Evolutionary conservation across 2,888 invertebrate species (phyloP), one percentile per base, ranked within the genome.

Genomic region (Flexamia atlantica): DNA sequence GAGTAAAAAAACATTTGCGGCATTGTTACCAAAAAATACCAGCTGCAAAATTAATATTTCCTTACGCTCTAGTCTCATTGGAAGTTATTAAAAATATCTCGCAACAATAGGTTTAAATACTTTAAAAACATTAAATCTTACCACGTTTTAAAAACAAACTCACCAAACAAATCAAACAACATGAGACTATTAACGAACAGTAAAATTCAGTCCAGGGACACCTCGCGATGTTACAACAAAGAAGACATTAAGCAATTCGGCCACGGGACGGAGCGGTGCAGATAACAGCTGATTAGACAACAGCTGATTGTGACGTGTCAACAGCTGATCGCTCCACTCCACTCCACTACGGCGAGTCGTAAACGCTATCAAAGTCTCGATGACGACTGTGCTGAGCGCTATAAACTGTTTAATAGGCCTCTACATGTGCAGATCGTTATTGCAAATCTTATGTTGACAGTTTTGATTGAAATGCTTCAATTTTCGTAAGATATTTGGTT

Each of bases 201-300:
- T n/a, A n/a, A n/a, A n/a, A n/a, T n/a, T n/a, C n/a, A n/a, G n/a
- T n/a, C n/a, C n/a, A n/a, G n/a, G n/a, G n/a, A n/a, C n/a, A n/a
- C n/a, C n/a, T n/a, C n/a, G n/a, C n/a, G n/a, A n/a, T 4, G 57
- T 23, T 57, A 57, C 57, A 57, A 57, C 23, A 57, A 57, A 23
- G 2, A 20, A 57, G 5, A 57, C 23, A 57, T 57, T 57, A 57
- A 57, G 23, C 57, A 57, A 57, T 20, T 23, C 20, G 3, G 3
- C 57, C 20, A 57, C 57, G 57, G 23, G 57, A 20, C 57, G 23
- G 23, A 7, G 23, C 20, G 57, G 23, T 57, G 57, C 23, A 57
- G 57, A 57, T 57, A 57, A 57, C 57, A 57, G 57, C 57, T 57
- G 57, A 57, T 23, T 57, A 57, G 57, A 23, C 23, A 57, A 57